Conservation (phyloP, 2,113 vertebrate genomes). For the Passer montanus region DNA sequence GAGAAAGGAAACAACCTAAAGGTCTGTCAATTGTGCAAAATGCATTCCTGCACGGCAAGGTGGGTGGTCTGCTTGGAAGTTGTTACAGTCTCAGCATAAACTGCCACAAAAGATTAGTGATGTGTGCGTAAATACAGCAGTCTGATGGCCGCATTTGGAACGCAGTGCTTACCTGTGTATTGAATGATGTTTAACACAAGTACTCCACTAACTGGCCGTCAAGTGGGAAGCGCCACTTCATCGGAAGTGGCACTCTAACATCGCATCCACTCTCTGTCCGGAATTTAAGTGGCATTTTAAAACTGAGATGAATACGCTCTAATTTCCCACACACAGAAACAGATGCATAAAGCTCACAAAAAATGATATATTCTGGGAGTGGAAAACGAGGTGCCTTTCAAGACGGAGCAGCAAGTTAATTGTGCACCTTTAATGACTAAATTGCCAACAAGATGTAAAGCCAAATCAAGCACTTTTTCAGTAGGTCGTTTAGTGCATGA, state of each 20-base stretch:
- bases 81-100: slow-evolving; percentile 41
- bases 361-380: not conserved
- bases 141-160: not conserved
- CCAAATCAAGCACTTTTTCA: not conserved
- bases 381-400: not conserved
- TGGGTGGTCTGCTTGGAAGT: slow-evolving; percentile 74
- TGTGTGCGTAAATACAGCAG: slow-evolving; percentile 19
- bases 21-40: slow-evolving; percentile 62
- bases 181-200: not conserved
- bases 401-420: not conserved
- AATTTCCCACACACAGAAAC: not conserved
- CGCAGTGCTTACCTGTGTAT: not conserved
- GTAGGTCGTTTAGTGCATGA: not conserved
- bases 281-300: not conserved
- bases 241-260: not conserved
- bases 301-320: not conserved
- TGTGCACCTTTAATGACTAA: not conserved
- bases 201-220: not conserved
- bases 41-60: slow-evolving; percentile 63
- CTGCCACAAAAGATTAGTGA: slow-evolving; percentile 53
- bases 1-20: slow-evolving; percentile 11
- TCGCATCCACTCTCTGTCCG: not conserved
- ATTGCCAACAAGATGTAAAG: not conserved
- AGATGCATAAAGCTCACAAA: not conserved
- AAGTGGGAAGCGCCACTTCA: not conserved